Evolutionary conservation across 2,888 invertebrate genomes (phyloP).

Genomic region (Copidosoma aretas): DNA sequence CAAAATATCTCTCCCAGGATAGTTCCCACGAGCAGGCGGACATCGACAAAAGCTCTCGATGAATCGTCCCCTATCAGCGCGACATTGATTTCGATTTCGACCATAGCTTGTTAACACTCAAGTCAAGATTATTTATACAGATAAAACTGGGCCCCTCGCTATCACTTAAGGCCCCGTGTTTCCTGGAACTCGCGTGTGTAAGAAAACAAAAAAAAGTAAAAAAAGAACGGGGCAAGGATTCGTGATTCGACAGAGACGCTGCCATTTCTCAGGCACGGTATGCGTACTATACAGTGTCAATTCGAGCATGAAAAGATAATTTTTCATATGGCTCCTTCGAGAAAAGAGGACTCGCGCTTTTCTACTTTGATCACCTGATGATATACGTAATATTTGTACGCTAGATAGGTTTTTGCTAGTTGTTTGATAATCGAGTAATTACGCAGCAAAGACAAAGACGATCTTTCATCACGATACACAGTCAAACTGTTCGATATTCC

Average conservation of each 20-base stretch:
- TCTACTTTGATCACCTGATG: too few relatives aligned
- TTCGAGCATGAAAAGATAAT: conserved; percentile 21
- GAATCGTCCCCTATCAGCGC: conserved; percentile 30
- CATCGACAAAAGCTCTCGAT: conserved; percentile 34
- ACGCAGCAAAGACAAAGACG: too few relatives aligned
- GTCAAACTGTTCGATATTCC: too few relatives aligned
- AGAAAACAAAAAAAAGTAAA: conserved; percentile 11
- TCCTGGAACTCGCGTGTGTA: conserved; percentile 30
- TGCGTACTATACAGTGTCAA: not conserved
- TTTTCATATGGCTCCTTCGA: conserved; percentile 28
- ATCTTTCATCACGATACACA: too few relatives aligned
- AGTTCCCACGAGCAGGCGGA: conserved; percentile 27
- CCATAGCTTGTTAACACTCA: conserved; percentile 40
- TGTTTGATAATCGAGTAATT: too few relatives aligned
- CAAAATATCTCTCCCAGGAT: too few relatives aligned
- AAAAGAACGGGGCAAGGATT: not conserved
- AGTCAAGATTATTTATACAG: conserved; percentile 38
- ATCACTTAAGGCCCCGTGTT: conserved; percentile 32
- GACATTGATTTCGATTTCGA: conserved; percentile 40
- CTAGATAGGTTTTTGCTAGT: too few relatives aligned
- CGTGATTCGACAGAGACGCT: conserved; percentile 9
- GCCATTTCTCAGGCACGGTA: too few relatives aligned
- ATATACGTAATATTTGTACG: too few relatives aligned
- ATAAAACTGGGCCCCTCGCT: conserved; percentile 22
- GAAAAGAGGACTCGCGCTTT: not conserved